Conservation (phyloP, 2,797 vertebrate species). For the Danio jaintianensis region DNA sequence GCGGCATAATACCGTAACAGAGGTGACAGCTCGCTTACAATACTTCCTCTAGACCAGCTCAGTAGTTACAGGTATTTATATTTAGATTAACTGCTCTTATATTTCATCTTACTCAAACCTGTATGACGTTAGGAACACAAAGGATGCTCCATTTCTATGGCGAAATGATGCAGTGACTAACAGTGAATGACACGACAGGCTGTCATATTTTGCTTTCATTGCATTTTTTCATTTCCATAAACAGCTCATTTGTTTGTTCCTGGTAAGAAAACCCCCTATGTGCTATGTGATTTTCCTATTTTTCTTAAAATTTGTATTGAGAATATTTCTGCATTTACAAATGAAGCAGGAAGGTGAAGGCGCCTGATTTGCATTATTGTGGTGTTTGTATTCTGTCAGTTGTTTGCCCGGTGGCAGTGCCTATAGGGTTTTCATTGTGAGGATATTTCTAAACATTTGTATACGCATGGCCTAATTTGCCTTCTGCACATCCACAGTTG, state of each 20-base stretch:
- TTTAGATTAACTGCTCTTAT: too few species aligned
- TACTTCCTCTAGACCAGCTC: slow-evolving; percentile 18
- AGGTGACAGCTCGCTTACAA: slow-evolving; percentile 8
- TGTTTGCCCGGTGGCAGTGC: neutral
- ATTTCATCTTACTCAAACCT: neutral
- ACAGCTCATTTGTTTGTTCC: neutral
- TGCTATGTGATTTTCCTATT: too few species aligned
- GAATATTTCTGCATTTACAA: neutral
- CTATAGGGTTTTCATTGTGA: neutral
- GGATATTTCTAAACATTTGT: neutral
- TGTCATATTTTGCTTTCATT: neutral
- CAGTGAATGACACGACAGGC: neutral
- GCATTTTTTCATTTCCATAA: neutral
- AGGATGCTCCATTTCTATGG: neutral
- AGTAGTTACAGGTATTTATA: too few species aligned
- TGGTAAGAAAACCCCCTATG: too few species aligned
- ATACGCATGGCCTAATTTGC: neutral
- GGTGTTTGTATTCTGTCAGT: neutral
- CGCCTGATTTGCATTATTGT: neutral
- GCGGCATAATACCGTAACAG: neutral
- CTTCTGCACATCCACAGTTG: neutral
- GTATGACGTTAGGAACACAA: neutral
- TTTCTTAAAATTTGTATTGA: too few species aligned
- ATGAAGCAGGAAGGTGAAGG: neutral
- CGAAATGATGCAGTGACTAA: neutral